A percentile compares a stretch with the other conserved stretches of the same genome.
Evolutionary conservation across 2,888 invertebrate species (phyloP).

Genomic region (Orthosia gothica): DNA sequence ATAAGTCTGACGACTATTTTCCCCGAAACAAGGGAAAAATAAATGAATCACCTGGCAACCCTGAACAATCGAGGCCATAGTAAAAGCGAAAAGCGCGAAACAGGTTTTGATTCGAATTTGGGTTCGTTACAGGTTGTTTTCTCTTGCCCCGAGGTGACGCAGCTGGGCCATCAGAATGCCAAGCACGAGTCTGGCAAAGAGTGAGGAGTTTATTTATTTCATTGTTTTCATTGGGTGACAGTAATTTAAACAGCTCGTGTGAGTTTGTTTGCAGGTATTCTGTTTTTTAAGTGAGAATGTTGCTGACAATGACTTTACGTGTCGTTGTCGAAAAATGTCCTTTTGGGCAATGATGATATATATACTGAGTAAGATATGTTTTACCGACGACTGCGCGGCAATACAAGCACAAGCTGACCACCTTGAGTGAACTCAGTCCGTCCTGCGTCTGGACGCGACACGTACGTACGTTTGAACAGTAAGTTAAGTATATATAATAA

Average conservation of each 20-base stretch:
- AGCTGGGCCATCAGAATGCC: slow-evolving; percentile 49
- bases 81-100: slow-evolving; percentile 83
- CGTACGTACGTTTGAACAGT: too few relatives aligned
- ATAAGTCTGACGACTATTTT: neutral
- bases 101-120: slow-evolving; percentile 85
- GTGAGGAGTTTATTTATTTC: slow-evolving; percentile 41
- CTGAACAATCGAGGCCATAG: slow-evolving; percentile 79
- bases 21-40: neutral
- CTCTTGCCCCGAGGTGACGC: slow-evolving; percentile 77
- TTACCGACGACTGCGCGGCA: too few relatives aligned
- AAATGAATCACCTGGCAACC: slow-evolving; percentile 51
- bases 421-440: too few relatives aligned
- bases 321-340: too few relatives aligned
- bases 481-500: too few relatives aligned
- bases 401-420: too few relatives aligned
- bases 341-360: too few relatives aligned
- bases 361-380: too few relatives aligned
- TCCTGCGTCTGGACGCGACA: too few relatives aligned
- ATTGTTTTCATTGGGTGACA: slow-evolving; percentile 31
- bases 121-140: slow-evolving; percentile 83
- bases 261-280: neutral
- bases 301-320: neutral
- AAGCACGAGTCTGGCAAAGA: slow-evolving; percentile 56
- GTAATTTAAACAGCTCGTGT: slow-evolving; percentile 34
- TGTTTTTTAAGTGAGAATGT: too few relatives aligned